Percentiles rank a stretch among this genome's conserved stretches.
These are phyloP conservation scores for Plecotus auritus DNA, from an alignment of 2,113 vertebrate genomes.

Conservation along the genomic window DNA sequence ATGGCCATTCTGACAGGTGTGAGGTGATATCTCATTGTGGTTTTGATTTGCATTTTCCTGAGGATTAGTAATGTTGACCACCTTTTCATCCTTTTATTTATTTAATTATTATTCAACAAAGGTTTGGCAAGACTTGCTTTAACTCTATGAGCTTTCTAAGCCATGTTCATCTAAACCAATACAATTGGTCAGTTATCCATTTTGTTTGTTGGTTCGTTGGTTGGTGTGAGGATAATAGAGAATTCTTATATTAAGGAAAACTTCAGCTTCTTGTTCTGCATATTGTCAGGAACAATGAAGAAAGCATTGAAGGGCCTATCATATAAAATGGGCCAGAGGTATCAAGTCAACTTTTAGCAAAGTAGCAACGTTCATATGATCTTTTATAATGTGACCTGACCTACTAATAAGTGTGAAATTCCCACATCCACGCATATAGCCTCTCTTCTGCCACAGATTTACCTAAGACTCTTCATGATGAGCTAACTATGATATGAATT, in stretches of 20 bases:
- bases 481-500: background rate
- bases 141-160: background rate
- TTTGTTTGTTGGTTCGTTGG: background rate
- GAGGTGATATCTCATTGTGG: background rate
- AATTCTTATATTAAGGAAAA: background rate
- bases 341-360: background rate
- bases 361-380: background rate
- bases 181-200: background rate
- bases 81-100: background rate
- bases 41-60: background rate
- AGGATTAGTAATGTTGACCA: background rate
- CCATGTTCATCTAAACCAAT: background rate
- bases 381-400: background rate
- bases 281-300: background rate
- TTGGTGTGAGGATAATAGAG: background rate
- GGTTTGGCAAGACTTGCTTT: background rate
- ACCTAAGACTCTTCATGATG: background rate
- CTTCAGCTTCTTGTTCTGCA: background rate
- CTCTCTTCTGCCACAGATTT: background rate
- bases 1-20: background rate
- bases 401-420: background rate
- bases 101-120: background rate
- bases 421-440: accelerated
- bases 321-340: background rate
- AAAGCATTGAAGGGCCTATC: background rate